These are phyloP conservation scores for Caenorhabditis macrosperma DNA, from an alignment of 2,888 invertebrate genomes.

Conservation along the genomic window DNA sequence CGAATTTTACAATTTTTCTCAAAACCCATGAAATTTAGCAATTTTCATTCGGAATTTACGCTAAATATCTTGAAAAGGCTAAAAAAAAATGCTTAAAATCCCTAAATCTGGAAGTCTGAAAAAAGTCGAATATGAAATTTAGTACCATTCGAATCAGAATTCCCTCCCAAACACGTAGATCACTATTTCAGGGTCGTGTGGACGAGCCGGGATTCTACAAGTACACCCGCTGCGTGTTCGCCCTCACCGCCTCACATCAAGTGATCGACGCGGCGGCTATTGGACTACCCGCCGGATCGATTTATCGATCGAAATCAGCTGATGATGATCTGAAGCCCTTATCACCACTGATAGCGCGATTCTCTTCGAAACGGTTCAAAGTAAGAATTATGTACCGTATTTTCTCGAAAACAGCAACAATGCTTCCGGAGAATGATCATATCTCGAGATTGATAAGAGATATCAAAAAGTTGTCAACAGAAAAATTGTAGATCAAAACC, in stretches of 20 bases:
- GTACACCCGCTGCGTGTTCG: slow-evolving; percentile 71
- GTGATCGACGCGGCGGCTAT: slow-evolving; percentile 46
- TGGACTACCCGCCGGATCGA: slow-evolving; percentile 63
- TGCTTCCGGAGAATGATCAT: too few species aligned
- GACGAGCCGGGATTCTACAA: slow-evolving; percentile 67
- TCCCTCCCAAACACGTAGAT: neutral
- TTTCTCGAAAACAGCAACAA: neutral
- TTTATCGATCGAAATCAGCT: slow-evolving; percentile 61
- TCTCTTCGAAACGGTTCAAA: slow-evolving; percentile 55
- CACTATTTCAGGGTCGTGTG: slow-evolving; percentile 66
- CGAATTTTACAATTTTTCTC: too few species aligned
- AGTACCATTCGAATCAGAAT: neutral
- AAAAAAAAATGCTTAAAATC: too few species aligned
- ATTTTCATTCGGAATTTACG: too few species aligned
- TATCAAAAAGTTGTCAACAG: too few species aligned
- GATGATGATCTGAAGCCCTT: slow-evolving; percentile 62
- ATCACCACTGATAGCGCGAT: slow-evolving; percentile 56
- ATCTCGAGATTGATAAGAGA: too few species aligned
- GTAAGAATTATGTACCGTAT: too few species aligned
- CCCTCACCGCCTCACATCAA: slow-evolving; percentile 65
- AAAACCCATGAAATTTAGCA: too few species aligned
- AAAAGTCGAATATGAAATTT: neutral
- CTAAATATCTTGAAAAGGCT: too few species aligned
- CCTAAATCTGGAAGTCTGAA: too few species aligned
- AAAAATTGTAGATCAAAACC: too few species aligned